Conservation (phyloP, 2,797 vertebrate genomes). For the Myoxocephalus aenaeus region DNA sequence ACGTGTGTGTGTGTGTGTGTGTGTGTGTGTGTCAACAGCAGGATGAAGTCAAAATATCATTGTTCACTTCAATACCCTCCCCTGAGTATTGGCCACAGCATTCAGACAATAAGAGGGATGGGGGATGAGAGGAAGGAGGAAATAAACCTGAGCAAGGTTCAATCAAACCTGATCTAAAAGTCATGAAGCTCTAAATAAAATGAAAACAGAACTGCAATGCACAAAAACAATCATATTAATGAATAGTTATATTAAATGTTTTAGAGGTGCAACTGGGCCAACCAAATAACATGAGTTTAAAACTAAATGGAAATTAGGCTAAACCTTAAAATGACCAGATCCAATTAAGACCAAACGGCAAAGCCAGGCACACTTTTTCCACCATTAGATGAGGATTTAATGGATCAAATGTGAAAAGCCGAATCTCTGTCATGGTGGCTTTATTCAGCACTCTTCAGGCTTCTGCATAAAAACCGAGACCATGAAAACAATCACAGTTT, state of each 20-base stretch:
- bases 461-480: conserved; percentile 18
- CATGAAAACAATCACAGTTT: conserved; percentile 13
- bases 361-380: conserved; percentile 6
- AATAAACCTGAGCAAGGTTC: conserved; percentile 42
- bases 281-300: not conserved
- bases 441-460: conserved; percentile 28
- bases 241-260: not conserved
- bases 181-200: conserved; percentile 9
- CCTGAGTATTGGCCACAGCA: conserved; percentile 19
- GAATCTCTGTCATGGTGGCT: conserved; percentile 12
- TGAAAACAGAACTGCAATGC: not conserved
- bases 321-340: conserved; percentile 26
- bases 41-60: conserved; percentile 51
- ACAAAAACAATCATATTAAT: not conserved
- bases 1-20: not conserved
- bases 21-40: conserved; percentile 23
- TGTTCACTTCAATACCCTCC: conserved; percentile 49
- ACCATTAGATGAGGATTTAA: conserved; percentile 14
- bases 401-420: conserved; percentile 12
- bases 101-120: conserved; percentile 43
- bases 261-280: not conserved
- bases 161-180: conserved; percentile 43
- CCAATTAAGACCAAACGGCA: conserved; percentile 22
- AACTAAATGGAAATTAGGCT: conserved; percentile 17
- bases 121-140: conserved; percentile 13